Evolutionary conservation across 2,113 vertebrate genomes (phyloP), one percentile per base, ranked within the genome.

Genomic region (Tetraodon nigroviridis): DNA sequence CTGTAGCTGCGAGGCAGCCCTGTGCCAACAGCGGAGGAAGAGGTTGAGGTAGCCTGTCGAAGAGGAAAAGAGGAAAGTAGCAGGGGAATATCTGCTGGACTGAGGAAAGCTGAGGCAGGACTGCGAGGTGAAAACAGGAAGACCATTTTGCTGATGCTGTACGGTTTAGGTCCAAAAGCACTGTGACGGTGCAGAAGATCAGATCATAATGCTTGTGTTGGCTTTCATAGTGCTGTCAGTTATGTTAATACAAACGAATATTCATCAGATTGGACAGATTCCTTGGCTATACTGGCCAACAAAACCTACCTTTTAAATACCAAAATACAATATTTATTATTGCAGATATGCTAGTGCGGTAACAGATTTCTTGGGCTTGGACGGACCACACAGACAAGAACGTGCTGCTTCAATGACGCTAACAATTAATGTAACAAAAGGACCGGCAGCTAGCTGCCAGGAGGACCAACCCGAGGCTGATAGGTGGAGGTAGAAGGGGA

Each of bases 1-100:
- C 93, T 94, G 86, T 90, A 83, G 91, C 91, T 95, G 87, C 92
- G 94, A 66, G 89, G 72, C 83, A 95, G 90, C 76, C 81, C 90
- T 61, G 82, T 87, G 73, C 87, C 88, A 64, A 84, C 54, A 64
- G 83, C 83, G 83, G 79, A 82, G 77, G 89, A 79, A 0, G 78
- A 75, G 69, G 83, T 72, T 69, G 86, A 87, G n/a, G 78, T 59
- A 70, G 82, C 80, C 88, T 91, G 80, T 73, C 19, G 49, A 55
- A 59, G 64, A 69, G 67, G 50, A 72, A 52, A 64, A 52, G 51
- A 17, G 22, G 16, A n/a, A 16, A 15, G 70, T 24, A 44, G 66
- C 46, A 41, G 69, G 69, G 48, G 61, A 75, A 22, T 67, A 51
- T 61, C 59, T 24, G 59, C 52, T 67, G 64, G 40, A 67, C n/a